These are phyloP conservation scores for Leucoma salicis DNA, from an alignment of 2,888 invertebrate species.

Conservation along the genomic window DNA sequence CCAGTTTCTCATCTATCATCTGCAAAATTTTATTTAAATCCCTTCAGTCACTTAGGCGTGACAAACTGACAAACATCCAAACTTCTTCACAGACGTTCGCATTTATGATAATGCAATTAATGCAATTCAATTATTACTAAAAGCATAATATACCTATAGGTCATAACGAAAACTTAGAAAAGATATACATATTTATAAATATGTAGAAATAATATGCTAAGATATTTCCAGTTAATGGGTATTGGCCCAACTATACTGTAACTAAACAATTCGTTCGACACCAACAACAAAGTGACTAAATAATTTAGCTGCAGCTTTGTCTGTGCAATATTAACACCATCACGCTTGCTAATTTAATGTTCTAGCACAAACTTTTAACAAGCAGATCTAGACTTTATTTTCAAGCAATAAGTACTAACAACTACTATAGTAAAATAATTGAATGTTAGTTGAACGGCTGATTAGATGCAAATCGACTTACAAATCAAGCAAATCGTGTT, in stretches of 20 bases:
- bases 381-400: neutral
- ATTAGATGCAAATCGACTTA: conserved; percentile 43
- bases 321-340: conserved; percentile 32
- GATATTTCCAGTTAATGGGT: too few relatives aligned
- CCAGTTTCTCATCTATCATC: too few relatives aligned
- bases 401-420: neutral
- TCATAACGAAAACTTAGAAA: too few relatives aligned
- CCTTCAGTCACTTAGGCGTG: too few relatives aligned
- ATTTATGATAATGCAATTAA: too few relatives aligned
- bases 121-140: too few relatives aligned
- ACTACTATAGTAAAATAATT: conserved; percentile 16
- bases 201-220: too few relatives aligned
- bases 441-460: conserved; percentile 34
- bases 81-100: too few relatives aligned
- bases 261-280: conserved; percentile 25
- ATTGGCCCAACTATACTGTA: conserved; percentile 5
- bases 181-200: too few relatives aligned
- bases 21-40: too few relatives aligned
- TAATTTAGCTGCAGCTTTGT: conserved; percentile 27
- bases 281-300: conserved; percentile 16
- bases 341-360: conserved; percentile 15
- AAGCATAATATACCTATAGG: too few relatives aligned
- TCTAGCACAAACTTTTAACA: neutral
- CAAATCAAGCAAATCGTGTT: conserved; percentile 47
- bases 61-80: too few relatives aligned